Percentiles rank a stretch among this genome's conserved stretches.
Evolutionary conservation across 1,140 invertebrate species (phyloP).

Genomic region (Watersipora subatra): DNA sequence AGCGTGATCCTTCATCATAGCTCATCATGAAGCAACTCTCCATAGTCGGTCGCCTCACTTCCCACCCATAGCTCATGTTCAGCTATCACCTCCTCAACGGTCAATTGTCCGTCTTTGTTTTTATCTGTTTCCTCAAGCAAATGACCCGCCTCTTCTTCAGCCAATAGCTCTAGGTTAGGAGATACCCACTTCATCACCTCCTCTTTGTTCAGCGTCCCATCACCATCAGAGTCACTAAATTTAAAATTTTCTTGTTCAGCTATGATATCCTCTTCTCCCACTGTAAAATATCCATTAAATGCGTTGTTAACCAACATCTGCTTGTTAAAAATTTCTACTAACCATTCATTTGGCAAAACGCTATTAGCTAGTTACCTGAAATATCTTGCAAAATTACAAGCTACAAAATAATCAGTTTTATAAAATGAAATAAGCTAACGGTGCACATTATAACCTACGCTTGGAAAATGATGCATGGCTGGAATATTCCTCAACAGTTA

Average conservation of each 20-base stretch:
- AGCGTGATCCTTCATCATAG: background rate
- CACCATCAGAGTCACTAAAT: conserved; percentile 72
- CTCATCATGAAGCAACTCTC: conserved; percentile 55
- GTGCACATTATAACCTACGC: no score
- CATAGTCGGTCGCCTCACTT: conserved; percentile 89
- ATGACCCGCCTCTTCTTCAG: conserved; percentile 78
- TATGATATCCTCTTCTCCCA: conserved; percentile 66
- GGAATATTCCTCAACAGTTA: conserved; percentile 32
- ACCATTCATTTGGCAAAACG: no score
- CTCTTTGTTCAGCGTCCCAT: conserved; percentile 60
- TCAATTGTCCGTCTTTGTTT: conserved; percentile 67
- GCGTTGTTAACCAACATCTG: no score
- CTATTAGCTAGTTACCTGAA: no score
- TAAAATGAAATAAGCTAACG: no score
- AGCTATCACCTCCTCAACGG: conserved; percentile 69
- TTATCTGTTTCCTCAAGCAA: conserved; percentile 75
- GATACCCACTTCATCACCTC: conserved; percentile 82
- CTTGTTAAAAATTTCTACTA: no score
- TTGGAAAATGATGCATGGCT: background rate
- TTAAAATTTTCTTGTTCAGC: conserved; percentile 82
- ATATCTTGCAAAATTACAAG: no score
- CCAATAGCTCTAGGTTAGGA: conserved; percentile 78
- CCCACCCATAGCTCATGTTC: conserved; percentile 87
- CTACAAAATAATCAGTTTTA: no score
- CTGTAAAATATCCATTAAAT: no score